Evolutionary conservation across 2,888 invertebrate genomes (phyloP).

Genomic region (Carabus problematicus): DNA sequence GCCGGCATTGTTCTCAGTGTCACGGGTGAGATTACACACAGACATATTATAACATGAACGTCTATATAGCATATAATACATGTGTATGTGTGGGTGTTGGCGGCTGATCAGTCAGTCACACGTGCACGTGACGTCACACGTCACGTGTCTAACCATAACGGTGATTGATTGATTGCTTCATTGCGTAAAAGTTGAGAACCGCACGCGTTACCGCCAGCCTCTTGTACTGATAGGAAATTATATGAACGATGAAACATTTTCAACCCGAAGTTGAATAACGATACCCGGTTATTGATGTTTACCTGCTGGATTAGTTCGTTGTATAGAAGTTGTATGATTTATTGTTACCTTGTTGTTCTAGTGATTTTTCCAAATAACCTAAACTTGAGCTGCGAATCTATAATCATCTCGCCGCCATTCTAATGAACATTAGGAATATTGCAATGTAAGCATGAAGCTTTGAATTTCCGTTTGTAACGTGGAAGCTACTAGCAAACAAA

Average conservation of each 20-base stretch:
- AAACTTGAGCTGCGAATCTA: no score
- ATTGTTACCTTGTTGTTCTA: no score
- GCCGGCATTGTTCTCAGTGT: conserved; percentile 2
- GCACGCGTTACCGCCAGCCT: not conserved
- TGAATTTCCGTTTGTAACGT: no score
- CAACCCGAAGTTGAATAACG: not conserved
- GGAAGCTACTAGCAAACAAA: no score
- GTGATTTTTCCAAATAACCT: no score
- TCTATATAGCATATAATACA: no score
- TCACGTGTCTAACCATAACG: conserved; percentile 34
- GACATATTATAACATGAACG: conserved; percentile 22
- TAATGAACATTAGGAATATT: no score
- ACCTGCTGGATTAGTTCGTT: conserved; percentile 6
- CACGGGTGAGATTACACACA: conserved; percentile 11
- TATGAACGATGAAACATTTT: not conserved
- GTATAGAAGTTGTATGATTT: not conserved
- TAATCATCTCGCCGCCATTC: no score
- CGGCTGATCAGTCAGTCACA: conserved; percentile 38
- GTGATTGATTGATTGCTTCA: conserved; percentile 41
- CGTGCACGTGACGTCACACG: conserved; percentile 37
- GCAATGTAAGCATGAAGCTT: no score
- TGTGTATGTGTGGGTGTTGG: conserved; percentile 19
- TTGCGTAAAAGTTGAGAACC: conserved; percentile 13
- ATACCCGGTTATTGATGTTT: conserved; percentile 14
- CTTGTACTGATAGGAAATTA: not conserved